phyloP scores from a whole-genome alignment of 2,888 invertebrate species.

The Apotomis capreana region DNA sequence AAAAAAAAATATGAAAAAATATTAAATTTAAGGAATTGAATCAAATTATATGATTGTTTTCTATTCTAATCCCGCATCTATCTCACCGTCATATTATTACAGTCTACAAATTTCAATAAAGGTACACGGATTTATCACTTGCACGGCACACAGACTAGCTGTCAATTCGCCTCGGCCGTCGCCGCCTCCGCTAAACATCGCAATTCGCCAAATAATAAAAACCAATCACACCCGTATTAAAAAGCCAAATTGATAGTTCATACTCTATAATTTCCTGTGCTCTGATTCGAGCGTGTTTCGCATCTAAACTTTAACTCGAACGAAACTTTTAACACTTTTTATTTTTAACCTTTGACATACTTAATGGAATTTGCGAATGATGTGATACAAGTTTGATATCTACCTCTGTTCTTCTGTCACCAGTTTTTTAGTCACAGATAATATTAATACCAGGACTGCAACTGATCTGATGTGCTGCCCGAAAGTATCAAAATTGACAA shows the following conservation, averaged over 20 bases:
- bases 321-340: background rate
- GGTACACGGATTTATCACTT: constrained; percentile 20
- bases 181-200: constrained; percentile 31
- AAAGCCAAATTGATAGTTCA: constrained; percentile 39
- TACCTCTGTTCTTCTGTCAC: too few relatives aligned
- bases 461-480: too few relatives aligned
- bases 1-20: too few relatives aligned
- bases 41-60: background rate
- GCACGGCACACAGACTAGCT: constrained; percentile 4
- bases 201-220: constrained; percentile 38
- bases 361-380: too few relatives aligned
- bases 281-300: constrained; percentile 17
- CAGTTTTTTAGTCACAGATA: too few relatives aligned
- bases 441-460: too few relatives aligned
- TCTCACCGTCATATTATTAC: background rate
- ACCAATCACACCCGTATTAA: constrained; percentile 34
- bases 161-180: constrained; percentile 29
- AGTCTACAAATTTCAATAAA: constrained; percentile 16
- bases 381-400: too few relatives aligned
- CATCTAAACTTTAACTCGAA: constrained; percentile 13
- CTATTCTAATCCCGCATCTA: background rate
- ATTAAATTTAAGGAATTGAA: too few relatives aligned
- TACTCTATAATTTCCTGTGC: constrained; percentile 38
- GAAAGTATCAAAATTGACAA: too few relatives aligned
- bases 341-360: background rate